Evolutionary conservation across 2,797 vertebrate genomes (phyloP).

Genomic region (Lutra lutra): DNA sequence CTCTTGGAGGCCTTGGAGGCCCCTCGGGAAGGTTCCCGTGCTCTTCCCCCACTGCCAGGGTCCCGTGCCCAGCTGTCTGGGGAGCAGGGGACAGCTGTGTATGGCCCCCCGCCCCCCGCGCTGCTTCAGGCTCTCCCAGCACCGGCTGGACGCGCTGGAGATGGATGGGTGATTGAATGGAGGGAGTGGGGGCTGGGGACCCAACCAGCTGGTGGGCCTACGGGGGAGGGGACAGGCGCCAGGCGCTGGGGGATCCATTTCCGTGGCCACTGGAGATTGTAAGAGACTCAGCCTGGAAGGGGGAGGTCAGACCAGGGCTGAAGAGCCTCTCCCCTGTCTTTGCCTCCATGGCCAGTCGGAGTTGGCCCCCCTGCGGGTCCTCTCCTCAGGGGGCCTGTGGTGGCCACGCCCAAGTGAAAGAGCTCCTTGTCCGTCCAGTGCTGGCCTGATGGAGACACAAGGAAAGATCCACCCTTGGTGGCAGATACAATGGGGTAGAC

Average conservation of each 20-base stretch:
- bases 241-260: constrained; percentile 64
- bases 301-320: not conserved
- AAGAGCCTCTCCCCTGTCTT: not conserved
- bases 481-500: not conserved
- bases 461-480: not conserved
- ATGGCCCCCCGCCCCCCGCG: not conserved
- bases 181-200: constrained; percentile 63
- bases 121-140: constrained; percentile 40
- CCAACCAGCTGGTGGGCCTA: constrained; percentile 75
- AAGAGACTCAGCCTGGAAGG: not conserved
- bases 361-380: not conserved
- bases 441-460: not conserved
- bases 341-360: not conserved
- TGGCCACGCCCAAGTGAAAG: not conserved
- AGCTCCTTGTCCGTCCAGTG: not conserved
- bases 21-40: not conserved
- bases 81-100: constrained; percentile 68
- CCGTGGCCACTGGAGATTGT: not conserved
- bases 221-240: constrained; percentile 47
- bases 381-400: not conserved
- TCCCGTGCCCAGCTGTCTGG: constrained; percentile 62
- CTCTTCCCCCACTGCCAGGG: not conserved
- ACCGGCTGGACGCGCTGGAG: not conserved
- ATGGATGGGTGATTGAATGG: constrained; percentile 45
- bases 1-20: not conserved